Evolutionary conservation across 2,797 vertebrate species (phyloP), one percentile per base, ranked within the genome.

Genomic region (Geotrypetes seraphini): DNA sequence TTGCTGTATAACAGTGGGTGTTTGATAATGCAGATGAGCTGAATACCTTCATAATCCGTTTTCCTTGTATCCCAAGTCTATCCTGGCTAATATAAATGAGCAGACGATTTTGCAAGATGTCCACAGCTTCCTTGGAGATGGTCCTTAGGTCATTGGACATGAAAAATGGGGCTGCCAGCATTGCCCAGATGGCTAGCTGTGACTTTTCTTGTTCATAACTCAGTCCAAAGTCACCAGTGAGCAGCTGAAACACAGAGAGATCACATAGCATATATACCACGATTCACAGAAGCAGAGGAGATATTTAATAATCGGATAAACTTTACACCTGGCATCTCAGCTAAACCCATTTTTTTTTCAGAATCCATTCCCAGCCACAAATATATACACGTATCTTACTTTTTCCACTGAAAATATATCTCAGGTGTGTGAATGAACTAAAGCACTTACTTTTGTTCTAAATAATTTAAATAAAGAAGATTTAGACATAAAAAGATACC

Each of bases 201-300:
- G 33, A 33, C 31, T 44, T 57, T 10, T 36, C 34, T 18, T 51
- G 37, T 21, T 60, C 49, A 17, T 39, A 25, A 12, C 45, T 47
- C 27, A 59, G 37, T n/a, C 43, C 53, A 33, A 60, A 62, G 44
- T 57, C 37, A 11, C 57, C 53, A 15, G 43, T 22, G 5, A 68
- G 35, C 6, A 65, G 26, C 35, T 57, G 25, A 20, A 26, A 52
- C n/a, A 37, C 19, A 36, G 4, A 15, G 22, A 34, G n/a, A n/a
- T n/a, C n/a, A n/a, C n/a, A n/a, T n/a, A n/a, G n/a, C n/a, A n/a
- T n/a, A n/a, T n/a, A n/a, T n/a, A n/a, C n/a, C n/a, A n/a, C n/a
- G n/a, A n/a, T n/a, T n/a, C n/a, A n/a, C n/a, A n/a, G n/a, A n/a
- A n/a, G n/a, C n/a, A n/a, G n/a, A n/a, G n/a, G n/a, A n/a, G n/a